These are phyloP conservation scores for Phalacrocorax brasilianus DNA, from an alignment of 2,113 vertebrate genomes.

Conservation along the genomic window DNA sequence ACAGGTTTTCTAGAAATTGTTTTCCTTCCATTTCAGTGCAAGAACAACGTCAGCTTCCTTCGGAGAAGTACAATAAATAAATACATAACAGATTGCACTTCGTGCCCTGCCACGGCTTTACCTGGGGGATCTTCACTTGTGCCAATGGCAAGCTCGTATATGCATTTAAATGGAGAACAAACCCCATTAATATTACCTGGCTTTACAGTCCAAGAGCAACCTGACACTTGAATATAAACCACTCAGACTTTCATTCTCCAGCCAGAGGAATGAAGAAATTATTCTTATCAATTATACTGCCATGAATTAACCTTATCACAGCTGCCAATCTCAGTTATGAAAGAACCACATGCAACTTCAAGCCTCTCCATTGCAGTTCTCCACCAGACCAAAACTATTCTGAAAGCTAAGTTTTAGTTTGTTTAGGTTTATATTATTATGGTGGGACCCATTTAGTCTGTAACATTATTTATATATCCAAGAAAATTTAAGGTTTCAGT, in stretches of 20 bases:
- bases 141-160: accelerated
- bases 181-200: not conserved
- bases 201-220: not conserved
- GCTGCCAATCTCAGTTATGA: not conserved
- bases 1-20: not conserved
- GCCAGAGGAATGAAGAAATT: not conserved
- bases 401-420: not conserved
- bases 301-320: not conserved
- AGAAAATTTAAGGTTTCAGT: not conserved
- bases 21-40: not conserved
- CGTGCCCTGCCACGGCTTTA: not conserved
- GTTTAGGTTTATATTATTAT: not conserved
- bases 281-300: not conserved
- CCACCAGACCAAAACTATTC: not conserved
- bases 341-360: not conserved
- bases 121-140: not conserved
- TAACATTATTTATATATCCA: not conserved
- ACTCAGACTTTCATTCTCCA: not conserved
- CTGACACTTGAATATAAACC: not conserved
- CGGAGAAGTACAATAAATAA: not conserved
- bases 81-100: not conserved
- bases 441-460: not conserved
- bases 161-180: not conserved
- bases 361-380: not conserved
- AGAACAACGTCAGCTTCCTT: not conserved